These are phyloP conservation scores for Ptychadena robeensis DNA, from an alignment of 2,797 vertebrate species.

Conservation along the genomic window DNA sequence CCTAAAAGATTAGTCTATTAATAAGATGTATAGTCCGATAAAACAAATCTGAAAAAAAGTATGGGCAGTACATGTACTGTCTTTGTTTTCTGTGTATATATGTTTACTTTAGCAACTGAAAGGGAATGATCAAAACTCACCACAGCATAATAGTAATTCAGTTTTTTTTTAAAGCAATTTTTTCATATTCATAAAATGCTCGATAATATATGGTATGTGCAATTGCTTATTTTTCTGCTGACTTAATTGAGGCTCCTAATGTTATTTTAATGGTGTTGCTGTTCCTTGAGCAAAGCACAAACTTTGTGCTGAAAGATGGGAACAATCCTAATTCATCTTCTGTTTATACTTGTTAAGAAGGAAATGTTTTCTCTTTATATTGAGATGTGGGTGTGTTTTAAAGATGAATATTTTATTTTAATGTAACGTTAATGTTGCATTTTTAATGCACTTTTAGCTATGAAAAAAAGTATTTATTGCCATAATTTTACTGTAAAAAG, in stretches of 20 bases:
- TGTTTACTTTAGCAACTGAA: background rate
- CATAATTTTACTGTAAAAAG: background rate
- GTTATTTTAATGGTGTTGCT: conserved; percentile 55
- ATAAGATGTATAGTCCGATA: background rate
- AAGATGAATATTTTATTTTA: conserved; percentile 8
- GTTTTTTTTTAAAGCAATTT: background rate
- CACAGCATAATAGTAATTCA: background rate
- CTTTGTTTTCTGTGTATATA: background rate
- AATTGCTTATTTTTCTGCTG: conserved; percentile 50
- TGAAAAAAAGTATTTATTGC: background rate
- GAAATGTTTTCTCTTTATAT: conserved; percentile 27
- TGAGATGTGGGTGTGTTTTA: conserved; percentile 15
- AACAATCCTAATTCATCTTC: conserved; percentile 41
- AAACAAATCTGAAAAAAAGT: background rate
- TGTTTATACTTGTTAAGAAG: conserved; percentile 19
- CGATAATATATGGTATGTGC: conserved; percentile 2
- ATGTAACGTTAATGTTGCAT: background rate
- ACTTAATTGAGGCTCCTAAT: conserved; percentile 53
- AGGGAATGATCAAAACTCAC: background rate
- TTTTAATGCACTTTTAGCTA: background rate
- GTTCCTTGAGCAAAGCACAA: conserved; percentile 50
- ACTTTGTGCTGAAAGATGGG: conserved; percentile 32
- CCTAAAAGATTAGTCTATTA: background rate
- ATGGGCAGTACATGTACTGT: background rate
- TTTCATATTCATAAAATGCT: conserved; percentile 10